These are phyloP conservation scores for Metacarcinus magister DNA, from an alignment of 2,888 invertebrate species.

Conservation along the genomic window DNA sequence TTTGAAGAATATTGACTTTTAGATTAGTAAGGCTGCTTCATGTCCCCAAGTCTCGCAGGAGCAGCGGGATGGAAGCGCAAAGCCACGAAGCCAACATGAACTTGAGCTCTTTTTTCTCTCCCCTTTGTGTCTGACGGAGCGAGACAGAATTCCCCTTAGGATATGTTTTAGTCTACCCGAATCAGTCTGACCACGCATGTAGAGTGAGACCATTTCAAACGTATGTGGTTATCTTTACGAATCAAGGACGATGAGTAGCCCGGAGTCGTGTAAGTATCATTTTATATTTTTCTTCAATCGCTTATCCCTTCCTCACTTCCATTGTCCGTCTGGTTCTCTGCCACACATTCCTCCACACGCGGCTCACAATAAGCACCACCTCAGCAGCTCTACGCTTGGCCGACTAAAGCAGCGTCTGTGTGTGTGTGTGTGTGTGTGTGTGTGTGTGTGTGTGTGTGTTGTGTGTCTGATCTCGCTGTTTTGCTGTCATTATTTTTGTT, in stretches of 20 bases:
- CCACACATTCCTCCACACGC: background rate
- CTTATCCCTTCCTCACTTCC: background rate
- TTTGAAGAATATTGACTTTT: slow-evolving; percentile 53
- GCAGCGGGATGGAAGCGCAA: background rate
- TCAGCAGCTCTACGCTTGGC: background rate
- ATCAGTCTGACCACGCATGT: background rate
- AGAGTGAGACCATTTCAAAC: background rate
- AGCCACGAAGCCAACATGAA: background rate
- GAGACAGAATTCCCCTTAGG: background rate
- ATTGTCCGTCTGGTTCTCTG: background rate
- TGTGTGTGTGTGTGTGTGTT: slow-evolving; percentile 49
- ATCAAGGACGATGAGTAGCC: background rate
- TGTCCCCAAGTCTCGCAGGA: background rate
- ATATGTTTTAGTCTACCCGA: background rate
- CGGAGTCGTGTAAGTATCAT: background rate
- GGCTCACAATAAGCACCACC: background rate
- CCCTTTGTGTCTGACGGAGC: background rate
- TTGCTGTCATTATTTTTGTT: background rate
- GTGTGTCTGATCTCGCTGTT: slow-evolving; percentile 19
- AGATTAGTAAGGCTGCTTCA: slow-evolving; percentile 14
- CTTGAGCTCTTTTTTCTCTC: background rate
- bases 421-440: slow-evolving; percentile 43
- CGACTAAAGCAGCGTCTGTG: background rate
- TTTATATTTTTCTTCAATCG: background rate
- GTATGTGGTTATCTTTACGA: background rate